Base-by-base conservation (phyloP, 2,888 invertebrate genomes). In the Hirtodrosophila alboralis region DNA sequence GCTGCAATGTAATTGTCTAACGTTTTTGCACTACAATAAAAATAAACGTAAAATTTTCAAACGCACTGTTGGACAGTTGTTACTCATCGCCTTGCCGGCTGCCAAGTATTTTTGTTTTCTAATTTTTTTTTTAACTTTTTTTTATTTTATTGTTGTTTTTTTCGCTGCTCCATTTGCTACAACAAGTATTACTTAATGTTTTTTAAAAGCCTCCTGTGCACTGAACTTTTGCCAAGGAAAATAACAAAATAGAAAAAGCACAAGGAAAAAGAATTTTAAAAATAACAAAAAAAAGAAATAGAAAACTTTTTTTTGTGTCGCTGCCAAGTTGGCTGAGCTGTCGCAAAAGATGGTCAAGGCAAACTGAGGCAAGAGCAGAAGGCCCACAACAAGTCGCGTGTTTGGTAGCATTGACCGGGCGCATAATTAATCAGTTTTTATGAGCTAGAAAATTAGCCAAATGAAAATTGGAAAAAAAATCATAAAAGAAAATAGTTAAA, bases 371-470 rank as follows among this genome's bases (percentile, higher is more conserved):
- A 33, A 43, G n/a, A n/a, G 9, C 68, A 44, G 10, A 18, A 45
- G 54, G 27, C 47, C 21, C 41, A 27, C 56, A 56, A 27, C 56
- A 56, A 57, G 38, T 57, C 51, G 66, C 83, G 76, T 79, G 83
- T 75, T 79, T 56, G 44, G 73, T 66, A 75, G 75, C 85, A 78
- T 81, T 78, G 78, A 81, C 71, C 77, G 71, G 71, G 62, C 27
- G 41, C 59, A 72, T 61, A 79, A 79, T 85, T 72, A 79, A 79
- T 85, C 79, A 75, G 47, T 54, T 75, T 80, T 76, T 60, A 80
- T 78, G 78, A 34, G 57, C 70, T 57, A 60, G 49, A 59, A 69
- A 78, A 78, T 68, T 61, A 40, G 54, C 62, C 40, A 60, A 59
- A 66, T 72, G 60, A 56, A 72, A 66, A 72, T 44, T 26, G 9